phyloP scores from a whole-genome alignment of 2,797 vertebrate species.

The Allobates femoralis region DNA sequence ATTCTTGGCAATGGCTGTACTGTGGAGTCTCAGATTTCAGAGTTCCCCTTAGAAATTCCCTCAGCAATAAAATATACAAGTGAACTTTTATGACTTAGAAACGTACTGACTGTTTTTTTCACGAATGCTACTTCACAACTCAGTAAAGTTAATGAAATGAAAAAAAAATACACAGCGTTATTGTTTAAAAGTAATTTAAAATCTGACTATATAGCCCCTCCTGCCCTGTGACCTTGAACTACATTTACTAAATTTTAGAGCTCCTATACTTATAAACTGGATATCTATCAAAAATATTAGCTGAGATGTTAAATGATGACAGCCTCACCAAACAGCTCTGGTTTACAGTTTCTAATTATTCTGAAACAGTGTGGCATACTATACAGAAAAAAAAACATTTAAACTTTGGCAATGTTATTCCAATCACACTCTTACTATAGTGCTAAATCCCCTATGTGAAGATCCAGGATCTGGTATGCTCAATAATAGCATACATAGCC shows the following conservation, averaged over 20 bases:
- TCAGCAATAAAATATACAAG: constrained; percentile 59
- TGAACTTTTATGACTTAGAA: constrained; percentile 60
- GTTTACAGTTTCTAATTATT: constrained; percentile 18
- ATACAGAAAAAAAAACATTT: neutral
- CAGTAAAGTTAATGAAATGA: constrained; percentile 54
- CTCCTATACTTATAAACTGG: neutral
- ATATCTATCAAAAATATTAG: constrained; percentile 31
- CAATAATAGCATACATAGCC: neutral
- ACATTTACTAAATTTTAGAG: constrained; percentile 33
- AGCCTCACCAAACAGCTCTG: constrained; percentile 20
- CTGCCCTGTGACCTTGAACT: constrained; percentile 26
- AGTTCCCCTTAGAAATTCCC: constrained; percentile 61
- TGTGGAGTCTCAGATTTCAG: constrained; percentile 53
- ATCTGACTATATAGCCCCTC: constrained; percentile 12
- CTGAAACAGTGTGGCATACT: neutral
- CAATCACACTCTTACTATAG: neutral
- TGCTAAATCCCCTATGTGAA: neutral
- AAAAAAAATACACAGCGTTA: constrained; percentile 46
- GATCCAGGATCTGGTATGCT: neutral
- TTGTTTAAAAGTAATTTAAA: constrained; percentile 49
- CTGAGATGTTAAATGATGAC: constrained; percentile 29
- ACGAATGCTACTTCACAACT: constrained; percentile 55
- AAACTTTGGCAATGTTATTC: neutral
- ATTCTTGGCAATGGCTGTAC: constrained; percentile 50
- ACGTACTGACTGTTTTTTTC: constrained; percentile 49